Conservation (phyloP, 2,888 invertebrate genomes). For the Druceiella hillmani region DNA sequence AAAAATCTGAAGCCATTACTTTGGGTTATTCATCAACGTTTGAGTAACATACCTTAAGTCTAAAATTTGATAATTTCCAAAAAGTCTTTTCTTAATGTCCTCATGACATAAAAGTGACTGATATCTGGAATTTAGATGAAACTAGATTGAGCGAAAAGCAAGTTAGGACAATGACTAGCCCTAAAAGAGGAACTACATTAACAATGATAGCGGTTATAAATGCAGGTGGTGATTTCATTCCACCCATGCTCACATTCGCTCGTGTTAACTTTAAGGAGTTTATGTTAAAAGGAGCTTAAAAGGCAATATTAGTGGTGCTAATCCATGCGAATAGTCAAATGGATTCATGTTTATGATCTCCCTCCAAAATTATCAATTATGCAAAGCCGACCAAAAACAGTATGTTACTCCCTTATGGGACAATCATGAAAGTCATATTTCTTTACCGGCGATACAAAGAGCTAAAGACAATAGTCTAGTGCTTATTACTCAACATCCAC, state of each 20-base stretch:
- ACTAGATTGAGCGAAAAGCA: slow-evolving; percentile 26
- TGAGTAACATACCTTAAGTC: slow-evolving; percentile 22
- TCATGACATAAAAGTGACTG: slow-evolving; percentile 17
- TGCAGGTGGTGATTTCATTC: no score
- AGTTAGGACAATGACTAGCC: no score
- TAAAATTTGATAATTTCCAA: slow-evolving; percentile 24
- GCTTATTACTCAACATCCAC: slow-evolving; percentile 29
- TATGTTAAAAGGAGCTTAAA: no score
- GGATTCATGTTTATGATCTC: slow-evolving; percentile 19
- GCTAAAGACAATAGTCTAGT: no score
- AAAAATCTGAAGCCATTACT: no score
- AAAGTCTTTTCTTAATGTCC: slow-evolving; percentile 19
- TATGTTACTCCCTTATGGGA: no score
- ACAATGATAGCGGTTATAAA: no score
- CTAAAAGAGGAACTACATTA: no score
- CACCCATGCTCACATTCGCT: no score
- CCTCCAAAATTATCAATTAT: slow-evolving; percentile 25
- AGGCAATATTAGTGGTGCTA: slow-evolving; percentile 22
- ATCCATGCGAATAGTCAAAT: slow-evolving; percentile 22
- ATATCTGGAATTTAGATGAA: slow-evolving; percentile 27
- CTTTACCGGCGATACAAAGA: no score
- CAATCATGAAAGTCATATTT: no score
- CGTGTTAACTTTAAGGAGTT: no score
- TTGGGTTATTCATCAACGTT: slow-evolving; percentile 24
- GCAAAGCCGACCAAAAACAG: slow-evolving; percentile 24